Evolutionary conservation across 2,113 vertebrate species (phyloP).

Genomic region (Chloropsis cyanopogon): DNA sequence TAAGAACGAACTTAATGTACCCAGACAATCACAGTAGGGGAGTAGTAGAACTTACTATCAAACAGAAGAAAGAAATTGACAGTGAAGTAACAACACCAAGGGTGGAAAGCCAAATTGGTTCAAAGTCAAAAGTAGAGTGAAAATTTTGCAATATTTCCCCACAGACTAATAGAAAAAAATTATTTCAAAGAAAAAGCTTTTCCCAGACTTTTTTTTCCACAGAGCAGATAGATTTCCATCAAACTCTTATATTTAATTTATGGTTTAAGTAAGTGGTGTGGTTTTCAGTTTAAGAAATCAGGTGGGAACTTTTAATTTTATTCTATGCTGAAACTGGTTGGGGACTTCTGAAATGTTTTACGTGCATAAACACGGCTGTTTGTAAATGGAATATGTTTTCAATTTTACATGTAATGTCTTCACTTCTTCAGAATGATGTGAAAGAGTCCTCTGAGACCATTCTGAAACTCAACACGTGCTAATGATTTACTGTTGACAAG

Average conservation of each 20-base stretch:
- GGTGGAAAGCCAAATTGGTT: neutral
- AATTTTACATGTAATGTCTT: neutral
- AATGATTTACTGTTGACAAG: neutral
- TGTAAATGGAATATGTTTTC: neutral
- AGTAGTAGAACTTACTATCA: neutral
- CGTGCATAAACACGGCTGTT: neutral
- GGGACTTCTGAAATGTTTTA: neutral
- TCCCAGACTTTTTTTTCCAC: neutral
- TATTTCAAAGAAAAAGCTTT: neutral
- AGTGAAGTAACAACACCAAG: neutral
- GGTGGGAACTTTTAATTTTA: neutral
- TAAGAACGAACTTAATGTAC: neutral
- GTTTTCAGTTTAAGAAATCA: neutral
- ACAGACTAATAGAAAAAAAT: neutral
- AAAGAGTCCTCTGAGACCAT: neutral
- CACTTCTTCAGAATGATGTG: neutral
- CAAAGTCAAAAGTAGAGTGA: constrained; percentile 14
- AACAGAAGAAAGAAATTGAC: neutral
- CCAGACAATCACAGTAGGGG: neutral
- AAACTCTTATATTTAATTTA: neutral
- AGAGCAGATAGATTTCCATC: neutral
- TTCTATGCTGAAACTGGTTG: neutral
- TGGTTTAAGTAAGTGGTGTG: neutral
- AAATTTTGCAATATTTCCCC: neutral
- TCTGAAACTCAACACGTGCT: neutral